phyloP scores from a whole-genome alignment of 2,113 vertebrate species.

The Typhlomys cinereus region DNA sequence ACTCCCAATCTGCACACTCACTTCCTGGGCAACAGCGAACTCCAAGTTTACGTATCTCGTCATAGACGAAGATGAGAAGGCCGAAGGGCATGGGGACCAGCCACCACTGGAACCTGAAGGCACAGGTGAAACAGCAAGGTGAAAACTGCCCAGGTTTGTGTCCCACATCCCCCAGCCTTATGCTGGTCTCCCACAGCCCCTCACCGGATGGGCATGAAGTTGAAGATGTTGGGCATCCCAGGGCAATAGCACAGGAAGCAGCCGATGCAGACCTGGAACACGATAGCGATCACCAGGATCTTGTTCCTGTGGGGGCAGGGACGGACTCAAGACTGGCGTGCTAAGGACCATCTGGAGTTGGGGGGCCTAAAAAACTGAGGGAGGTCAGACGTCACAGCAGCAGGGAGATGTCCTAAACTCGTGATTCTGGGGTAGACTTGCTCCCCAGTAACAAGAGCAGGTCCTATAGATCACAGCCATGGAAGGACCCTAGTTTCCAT shows the following conservation, averaged over 20 bases:
- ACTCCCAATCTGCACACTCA: slow-evolving; percentile 77
- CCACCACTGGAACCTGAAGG: slow-evolving; percentile 91
- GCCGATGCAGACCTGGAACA: slow-evolving; percentile 91
- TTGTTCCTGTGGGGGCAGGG: slow-evolving; percentile 83
- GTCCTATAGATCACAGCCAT: not conserved
- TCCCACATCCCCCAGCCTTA: not conserved
- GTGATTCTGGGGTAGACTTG: not conserved
- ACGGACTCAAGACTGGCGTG: too few relatives aligned
- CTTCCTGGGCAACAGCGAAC: slow-evolving; percentile 91
- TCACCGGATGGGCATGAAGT: slow-evolving; percentile 95
- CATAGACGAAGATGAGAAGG: slow-evolving; percentile 91
- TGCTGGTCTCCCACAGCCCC: not conserved
- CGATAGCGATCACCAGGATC: slow-evolving; percentile 89
- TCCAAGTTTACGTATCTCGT: slow-evolving; percentile 91
- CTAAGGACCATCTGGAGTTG: accelerated
- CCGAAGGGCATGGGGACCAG: slow-evolving; percentile 90
- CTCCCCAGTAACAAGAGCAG: not conserved
- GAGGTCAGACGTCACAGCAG: not conserved
- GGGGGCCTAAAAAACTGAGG: not conserved
- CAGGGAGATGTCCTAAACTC: not conserved
- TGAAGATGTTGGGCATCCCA: slow-evolving; percentile 93
- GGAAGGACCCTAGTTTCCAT: not conserved
- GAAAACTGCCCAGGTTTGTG: not conserved
- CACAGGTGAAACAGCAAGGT: not conserved
- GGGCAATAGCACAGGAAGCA: slow-evolving; percentile 93